phyloP scores from a whole-genome alignment of 2,113 vertebrate genomes.

The Nothoprocta perdicaria region DNA sequence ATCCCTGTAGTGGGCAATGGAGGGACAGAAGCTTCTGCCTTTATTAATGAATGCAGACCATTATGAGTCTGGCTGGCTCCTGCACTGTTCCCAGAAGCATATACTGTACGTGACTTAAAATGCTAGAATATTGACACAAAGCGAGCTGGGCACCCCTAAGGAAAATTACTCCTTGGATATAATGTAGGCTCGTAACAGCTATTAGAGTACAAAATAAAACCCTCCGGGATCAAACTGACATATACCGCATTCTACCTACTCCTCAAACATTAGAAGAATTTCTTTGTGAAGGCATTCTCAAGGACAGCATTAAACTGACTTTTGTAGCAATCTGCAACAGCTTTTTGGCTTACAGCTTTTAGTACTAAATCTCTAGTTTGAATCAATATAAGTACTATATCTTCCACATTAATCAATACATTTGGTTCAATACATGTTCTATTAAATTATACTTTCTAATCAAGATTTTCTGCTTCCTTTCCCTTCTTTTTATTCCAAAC shows the following conservation, averaged over 20 bases:
- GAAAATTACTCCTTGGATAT: conserved; percentile 99
- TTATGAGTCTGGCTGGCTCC: conserved; percentile 99
- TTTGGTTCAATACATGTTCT: conserved; percentile 85
- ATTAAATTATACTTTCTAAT: conserved; percentile 92
- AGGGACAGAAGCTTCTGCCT: conserved; percentile 97
- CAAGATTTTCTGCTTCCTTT: conserved; percentile 82
- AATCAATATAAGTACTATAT: conserved; percentile 88
- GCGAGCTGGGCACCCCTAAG: conserved; percentile 95
- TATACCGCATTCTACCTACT: conserved; percentile 95
- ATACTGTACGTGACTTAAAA: conserved; percentile 99
- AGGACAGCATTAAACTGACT: conserved; percentile 99
- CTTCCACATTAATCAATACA: conserved; percentile 87
- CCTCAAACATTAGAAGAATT: conserved; percentile 98
- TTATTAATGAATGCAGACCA: conserved; percentile 99
- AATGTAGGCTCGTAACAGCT: conserved; percentile 99
- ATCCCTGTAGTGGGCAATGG: conserved; percentile 93
- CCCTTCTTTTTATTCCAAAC: conserved; percentile 67
- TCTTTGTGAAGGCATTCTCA: conserved; percentile 98
- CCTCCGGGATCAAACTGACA: conserved; percentile 96
- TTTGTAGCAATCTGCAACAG: conserved; percentile 92
- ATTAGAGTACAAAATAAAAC: conserved; percentile 99
- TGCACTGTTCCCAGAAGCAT: conserved; percentile 96
- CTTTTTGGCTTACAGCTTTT: conserved; percentile 88
- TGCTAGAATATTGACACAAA: conserved; percentile 99
- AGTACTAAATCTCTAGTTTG: conserved; percentile 85